phyloP scores from a whole-genome alignment of 2,888 invertebrate genomes.

The Gryllus longicercus region DNA sequence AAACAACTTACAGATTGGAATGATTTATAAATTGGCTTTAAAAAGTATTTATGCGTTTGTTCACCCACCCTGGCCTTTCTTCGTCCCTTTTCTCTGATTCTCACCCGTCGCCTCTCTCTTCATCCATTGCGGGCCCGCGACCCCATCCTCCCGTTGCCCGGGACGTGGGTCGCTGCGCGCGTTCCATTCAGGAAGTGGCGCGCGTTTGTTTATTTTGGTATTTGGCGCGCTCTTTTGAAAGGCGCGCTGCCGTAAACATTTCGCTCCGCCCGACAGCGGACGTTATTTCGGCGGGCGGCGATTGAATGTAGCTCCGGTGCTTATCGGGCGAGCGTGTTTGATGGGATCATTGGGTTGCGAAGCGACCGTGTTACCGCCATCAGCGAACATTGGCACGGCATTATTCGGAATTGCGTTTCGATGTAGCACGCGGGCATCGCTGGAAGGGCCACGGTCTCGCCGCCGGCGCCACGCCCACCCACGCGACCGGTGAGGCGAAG shows the following conservation, averaged over 20 bases:
- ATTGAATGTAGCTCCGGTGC: neutral
- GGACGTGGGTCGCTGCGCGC: neutral
- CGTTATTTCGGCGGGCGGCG: slow-evolving; percentile 6
- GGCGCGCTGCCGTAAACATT: neutral
- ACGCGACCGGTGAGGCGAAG: neutral
- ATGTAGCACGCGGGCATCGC: neutral
- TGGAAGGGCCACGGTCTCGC: neutral
- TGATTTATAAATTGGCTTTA: too few species aligned
- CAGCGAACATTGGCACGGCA: neutral
- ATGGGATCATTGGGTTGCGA: neutral
- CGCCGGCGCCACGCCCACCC: neutral
- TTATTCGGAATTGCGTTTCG: neutral
- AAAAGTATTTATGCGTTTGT: too few species aligned
- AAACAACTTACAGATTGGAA: too few species aligned
- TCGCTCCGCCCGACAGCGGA: neutral
- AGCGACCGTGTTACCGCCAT: neutral
- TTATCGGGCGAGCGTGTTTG: neutral
- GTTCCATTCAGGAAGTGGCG: slow-evolving; percentile 5
- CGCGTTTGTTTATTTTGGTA: neutral
- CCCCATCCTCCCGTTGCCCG: neutral
- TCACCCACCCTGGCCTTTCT: too few species aligned
- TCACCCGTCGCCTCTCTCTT: too few species aligned
- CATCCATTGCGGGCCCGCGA: too few species aligned
- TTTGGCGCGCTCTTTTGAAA: neutral
- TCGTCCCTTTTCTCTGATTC: too few species aligned